Conservation (phyloP, 2,888 invertebrate genomes). For the Desoria tigrina region DNA sequence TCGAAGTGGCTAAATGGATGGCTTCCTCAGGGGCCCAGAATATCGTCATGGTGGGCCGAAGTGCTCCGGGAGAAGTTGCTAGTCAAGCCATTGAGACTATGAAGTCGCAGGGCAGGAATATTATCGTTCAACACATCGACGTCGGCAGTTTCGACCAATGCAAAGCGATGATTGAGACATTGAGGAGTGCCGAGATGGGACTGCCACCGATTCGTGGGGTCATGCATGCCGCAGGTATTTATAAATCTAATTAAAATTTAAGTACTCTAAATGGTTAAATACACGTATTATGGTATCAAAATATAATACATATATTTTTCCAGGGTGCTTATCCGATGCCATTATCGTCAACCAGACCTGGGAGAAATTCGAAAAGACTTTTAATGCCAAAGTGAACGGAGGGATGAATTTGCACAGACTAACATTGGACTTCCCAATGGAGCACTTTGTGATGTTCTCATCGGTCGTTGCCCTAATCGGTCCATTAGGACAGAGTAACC, state of each 20-base stretch:
- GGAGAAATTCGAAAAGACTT: constrained; percentile 29
- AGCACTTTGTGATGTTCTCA: constrained; percentile 40
- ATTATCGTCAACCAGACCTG: constrained; percentile 31
- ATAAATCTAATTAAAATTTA: too few relatives aligned
- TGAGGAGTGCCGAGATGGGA: neutral
- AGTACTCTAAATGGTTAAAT: too few relatives aligned
- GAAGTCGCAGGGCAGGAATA: neutral
- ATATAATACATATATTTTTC: too few relatives aligned
- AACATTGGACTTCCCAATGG: constrained; percentile 29
- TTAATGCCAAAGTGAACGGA: constrained; percentile 31
- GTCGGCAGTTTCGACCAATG: constrained; percentile 28
- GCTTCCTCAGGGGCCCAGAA: constrained; percentile 28
- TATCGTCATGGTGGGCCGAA: constrained; percentile 29
- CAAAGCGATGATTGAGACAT: constrained; percentile 1
- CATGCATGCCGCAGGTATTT: constrained; percentile 19
- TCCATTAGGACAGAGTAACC: constrained; percentile 31
- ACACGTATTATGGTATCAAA: too few relatives aligned
- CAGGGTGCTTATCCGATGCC: constrained; percentile 19
- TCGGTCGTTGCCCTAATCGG: constrained; percentile 29
- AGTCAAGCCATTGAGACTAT: neutral
- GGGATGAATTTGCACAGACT: constrained; percentile 31
- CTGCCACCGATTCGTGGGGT: constrained; percentile 28
- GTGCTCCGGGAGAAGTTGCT: constrained; percentile 15
- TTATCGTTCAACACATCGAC: constrained; percentile 9
- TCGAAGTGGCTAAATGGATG: constrained; percentile 41